Conservation (phyloP, 1,140 invertebrate species). For the Microplitis demolitor region DNA sequence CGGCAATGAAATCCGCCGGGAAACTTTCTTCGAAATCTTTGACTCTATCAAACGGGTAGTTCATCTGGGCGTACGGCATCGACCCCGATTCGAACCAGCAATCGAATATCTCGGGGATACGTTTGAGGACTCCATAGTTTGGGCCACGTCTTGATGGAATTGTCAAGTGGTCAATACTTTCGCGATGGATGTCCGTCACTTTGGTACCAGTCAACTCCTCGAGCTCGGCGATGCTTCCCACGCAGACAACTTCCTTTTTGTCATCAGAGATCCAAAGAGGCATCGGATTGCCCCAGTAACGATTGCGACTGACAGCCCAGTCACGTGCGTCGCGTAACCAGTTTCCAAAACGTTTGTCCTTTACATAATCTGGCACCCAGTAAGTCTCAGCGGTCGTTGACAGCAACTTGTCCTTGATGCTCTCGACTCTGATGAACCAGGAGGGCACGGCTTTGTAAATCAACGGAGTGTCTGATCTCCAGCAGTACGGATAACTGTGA, state of each 20-base stretch:
- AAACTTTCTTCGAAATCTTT: conserved; percentile 94
- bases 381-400: conserved; percentile 86
- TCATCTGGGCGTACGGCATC: conserved; percentile 97
- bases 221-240: conserved; percentile 93
- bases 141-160: conserved; percentile 84
- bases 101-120: conserved; percentile 96
- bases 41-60: conserved; percentile 94
- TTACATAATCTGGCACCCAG: conserved; percentile 98
- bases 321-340: conserved; percentile 97
- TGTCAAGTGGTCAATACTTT: conserved; percentile 90
- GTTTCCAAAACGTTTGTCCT: conserved; percentile 98
- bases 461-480: conserved; percentile 97
- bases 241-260: conserved; percentile 90
- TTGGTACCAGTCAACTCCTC: conserved; percentile 80
- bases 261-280: conserved; percentile 96
- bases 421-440: conserved; percentile 97
- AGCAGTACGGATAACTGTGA: conserved; percentile 99
- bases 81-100: conserved; percentile 99
- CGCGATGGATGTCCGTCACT: conserved; percentile 92
- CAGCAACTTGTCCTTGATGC: conserved; percentile 82
- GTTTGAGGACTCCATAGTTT: conserved; percentile 80
- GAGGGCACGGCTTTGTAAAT: conserved; percentile 98
- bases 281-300: conserved; percentile 99
- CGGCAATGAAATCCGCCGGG: conserved; percentile 99
- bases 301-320: conserved; percentile 96